Evolutionary conservation across 2,113 vertebrate genomes (phyloP).

Genomic region (Sinocyclocheilus maitianheensis): DNA sequence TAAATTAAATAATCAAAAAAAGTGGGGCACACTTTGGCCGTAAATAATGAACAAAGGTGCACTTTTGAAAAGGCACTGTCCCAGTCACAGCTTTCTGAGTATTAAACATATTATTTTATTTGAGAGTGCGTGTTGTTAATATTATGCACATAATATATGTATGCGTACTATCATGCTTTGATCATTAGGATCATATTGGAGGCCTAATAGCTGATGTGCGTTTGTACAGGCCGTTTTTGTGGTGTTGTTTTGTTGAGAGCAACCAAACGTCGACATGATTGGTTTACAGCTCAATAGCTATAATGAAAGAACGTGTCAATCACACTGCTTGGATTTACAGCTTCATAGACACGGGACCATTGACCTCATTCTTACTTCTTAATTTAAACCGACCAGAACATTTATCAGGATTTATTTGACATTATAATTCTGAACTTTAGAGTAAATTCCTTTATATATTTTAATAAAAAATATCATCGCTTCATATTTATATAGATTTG

Average conservation of each 20-base stretch:
- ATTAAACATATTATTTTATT: not conserved
- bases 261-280: not conserved
- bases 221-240: not conserved
- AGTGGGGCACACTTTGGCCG: too few species aligned
- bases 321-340: slow-evolving; percentile 3
- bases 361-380: not conserved
- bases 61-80: too few species aligned
- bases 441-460: not conserved
- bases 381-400: not conserved
- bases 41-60: too few species aligned
- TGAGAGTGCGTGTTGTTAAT: not conserved
- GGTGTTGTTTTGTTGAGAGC: not conserved
- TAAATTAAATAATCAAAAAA: not conserved
- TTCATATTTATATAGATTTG: not conserved
- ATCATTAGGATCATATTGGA: not conserved
- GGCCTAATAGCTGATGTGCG: not conserved
- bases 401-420: not conserved
- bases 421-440: not conserved
- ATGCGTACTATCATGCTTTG: too few species aligned
- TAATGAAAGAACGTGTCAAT: not conserved
- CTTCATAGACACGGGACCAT: not conserved
- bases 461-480: not conserved
- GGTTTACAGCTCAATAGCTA: not conserved
- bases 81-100: too few species aligned
- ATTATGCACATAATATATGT: not conserved